Base-by-base conservation (phyloP, 2,888 invertebrate genomes). In the Mesorhabditis sp. region DNA sequence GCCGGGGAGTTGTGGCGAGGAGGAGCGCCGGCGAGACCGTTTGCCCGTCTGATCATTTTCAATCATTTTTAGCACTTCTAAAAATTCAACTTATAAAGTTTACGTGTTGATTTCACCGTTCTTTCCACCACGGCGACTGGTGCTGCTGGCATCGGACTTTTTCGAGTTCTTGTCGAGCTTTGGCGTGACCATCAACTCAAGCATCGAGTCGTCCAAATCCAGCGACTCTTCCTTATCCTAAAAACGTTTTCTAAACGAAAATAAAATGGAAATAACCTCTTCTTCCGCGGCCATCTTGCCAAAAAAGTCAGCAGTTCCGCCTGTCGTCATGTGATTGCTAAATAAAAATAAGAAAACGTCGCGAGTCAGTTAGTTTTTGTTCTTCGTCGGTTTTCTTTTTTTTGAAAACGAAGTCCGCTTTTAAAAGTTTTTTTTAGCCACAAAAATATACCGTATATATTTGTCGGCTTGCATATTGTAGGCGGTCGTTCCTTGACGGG, bases 101-200 rank as follows among this genome's bases (percentile, higher is more conserved):
- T 28, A 28, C 28, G 28, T 28, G 28, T 28, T 28, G 28, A 28
- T 28, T 28, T 28, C 28, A 28, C 28, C 28, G 28, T 28, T 28
- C 28, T 28, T 28, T 28, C 28, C 28, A 28, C 28, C 28, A 28
- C 28, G 28, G 28, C 28, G 28, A 28, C 28, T 28, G 28, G 28
- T 28, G 28, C 28, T 28, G 28, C 28, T 28, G 28, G 28, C 28
- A 28, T 28, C 28, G 28, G 28, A 28, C 28, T 28, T 28, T 28
- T 28, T 28, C 28, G 28, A 28, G 28, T 28, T 28, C 28, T 28
- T 28, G 28, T 28, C 28, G 28, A 28, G 58, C 7, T 50, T 50
- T n/a, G 58, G 58, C n/a, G 58, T 50, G n/a, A n/a, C n/a, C 58
- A 50, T 50, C 7, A 50, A n/a, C 58, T 50, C 58, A n/a, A 50